These are phyloP conservation scores for Pitangus sulphuratus DNA, from an alignment of 2,797 vertebrate species.

Conservation along the genomic window DNA sequence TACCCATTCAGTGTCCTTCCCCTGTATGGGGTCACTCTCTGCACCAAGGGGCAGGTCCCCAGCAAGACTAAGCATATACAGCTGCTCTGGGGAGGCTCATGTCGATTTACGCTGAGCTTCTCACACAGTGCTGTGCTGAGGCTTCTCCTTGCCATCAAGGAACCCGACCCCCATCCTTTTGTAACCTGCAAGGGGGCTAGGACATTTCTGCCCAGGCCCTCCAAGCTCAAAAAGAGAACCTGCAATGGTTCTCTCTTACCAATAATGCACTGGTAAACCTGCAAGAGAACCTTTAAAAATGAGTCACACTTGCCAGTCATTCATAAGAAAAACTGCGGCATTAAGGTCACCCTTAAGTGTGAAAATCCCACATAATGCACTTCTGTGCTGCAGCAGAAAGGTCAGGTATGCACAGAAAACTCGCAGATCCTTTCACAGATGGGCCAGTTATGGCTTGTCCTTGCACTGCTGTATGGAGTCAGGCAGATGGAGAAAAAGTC, in stretches of 20 bases:
- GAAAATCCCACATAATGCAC: background rate
- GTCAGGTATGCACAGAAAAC: background rate
- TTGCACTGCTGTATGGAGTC: background rate
- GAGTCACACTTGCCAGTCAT: background rate
- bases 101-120: rapidly evolving
- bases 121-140: rapidly evolving
- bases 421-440: background rate
- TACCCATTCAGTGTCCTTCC: background rate
- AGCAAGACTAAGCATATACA: background rate
- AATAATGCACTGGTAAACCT: no score
- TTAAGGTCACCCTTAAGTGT: background rate
- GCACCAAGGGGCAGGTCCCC: background rate
- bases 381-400: background rate
- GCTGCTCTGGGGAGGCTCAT: background rate
- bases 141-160: background rate
- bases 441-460: background rate
- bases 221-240: background rate
- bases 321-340: background rate
- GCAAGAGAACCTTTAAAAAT: background rate
- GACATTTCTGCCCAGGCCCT: background rate
- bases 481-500: background rate
- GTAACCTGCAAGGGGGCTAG: background rate
- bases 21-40: background rate
- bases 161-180: background rate
- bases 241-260: no score